Evolutionary conservation across 2,113 vertebrate genomes (phyloP).

Genomic region (Catagonus wagneri): DNA sequence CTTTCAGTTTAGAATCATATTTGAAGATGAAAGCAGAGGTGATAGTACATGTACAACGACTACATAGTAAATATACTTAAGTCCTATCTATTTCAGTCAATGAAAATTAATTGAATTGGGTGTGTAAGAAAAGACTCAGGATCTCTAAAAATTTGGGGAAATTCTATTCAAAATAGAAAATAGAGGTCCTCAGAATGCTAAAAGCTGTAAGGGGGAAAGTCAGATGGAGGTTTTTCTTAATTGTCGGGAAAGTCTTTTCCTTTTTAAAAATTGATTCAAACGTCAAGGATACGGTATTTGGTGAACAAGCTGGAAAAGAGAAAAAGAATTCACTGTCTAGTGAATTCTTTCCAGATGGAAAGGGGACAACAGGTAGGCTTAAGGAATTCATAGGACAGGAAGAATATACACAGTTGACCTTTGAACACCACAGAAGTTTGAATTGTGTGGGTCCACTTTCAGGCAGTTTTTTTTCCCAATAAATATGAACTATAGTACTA

Average conservation of each 20-base stretch:
- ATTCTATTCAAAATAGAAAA: constrained; percentile 34
- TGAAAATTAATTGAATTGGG: neutral
- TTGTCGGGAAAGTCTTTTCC: neutral
- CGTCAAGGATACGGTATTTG: neutral
- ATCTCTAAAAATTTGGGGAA: constrained; percentile 1
- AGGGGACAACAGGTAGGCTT: neutral
- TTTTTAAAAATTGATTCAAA: neutral
- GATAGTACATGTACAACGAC: neutral
- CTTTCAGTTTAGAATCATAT: constrained; percentile 9
- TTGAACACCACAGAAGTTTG: neutral
- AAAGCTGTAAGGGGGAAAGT: neutral
- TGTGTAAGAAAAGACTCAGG: neutral
- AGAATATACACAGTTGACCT: neutral
- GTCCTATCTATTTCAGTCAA: neutral
- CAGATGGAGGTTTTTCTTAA: neutral
- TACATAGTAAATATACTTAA: constrained; percentile 3
- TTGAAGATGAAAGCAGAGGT: constrained; percentile 49
- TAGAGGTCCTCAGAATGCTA: neutral
- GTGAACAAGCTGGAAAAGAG: neutral
- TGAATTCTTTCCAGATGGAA: neutral
- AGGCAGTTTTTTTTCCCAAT: neutral
- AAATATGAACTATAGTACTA: neutral
- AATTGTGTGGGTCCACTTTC: neutral
- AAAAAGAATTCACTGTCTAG: neutral
- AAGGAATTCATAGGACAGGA: neutral